Percentiles rank a stretch among this genome's conserved stretches.
Evolutionary conservation across 2,888 invertebrate genomes (phyloP).

Genomic region (Diploptera punctata): DNA sequence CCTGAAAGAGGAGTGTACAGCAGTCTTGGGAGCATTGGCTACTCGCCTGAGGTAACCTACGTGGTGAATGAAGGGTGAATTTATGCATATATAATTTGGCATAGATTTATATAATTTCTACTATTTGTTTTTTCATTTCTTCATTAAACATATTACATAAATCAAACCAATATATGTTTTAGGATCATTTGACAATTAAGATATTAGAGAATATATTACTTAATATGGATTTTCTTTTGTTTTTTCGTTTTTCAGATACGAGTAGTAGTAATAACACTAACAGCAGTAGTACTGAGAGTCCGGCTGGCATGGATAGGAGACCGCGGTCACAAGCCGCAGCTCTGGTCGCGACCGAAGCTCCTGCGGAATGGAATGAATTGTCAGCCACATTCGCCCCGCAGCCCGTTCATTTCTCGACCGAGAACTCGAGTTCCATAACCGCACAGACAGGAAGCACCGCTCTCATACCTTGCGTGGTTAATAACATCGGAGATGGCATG

Average conservation of each 20-base stretch:
- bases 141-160: too few species aligned
- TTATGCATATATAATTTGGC: too few species aligned
- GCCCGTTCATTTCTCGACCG: conserved; percentile 68
- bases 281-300: not conserved
- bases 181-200: too few species aligned
- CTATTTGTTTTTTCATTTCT: too few species aligned
- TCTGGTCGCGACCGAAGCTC: conserved; percentile 22
- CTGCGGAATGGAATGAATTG: conserved; percentile 31
- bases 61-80: too few species aligned
- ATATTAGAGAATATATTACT: too few species aligned
- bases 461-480: conserved; percentile 81
- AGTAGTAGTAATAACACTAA: not conserved
- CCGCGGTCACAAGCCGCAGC: conserved; percentile 2
- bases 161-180: too few species aligned
- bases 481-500: conserved; percentile 86
- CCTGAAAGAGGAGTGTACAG: too few species aligned
- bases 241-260: conserved; percentile 3
- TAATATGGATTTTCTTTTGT: too few species aligned
- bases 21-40: too few species aligned
- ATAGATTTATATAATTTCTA: too few species aligned
- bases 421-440: conserved; percentile 80
- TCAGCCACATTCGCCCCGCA: conserved; percentile 28
- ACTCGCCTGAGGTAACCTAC: too few species aligned
- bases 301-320: not conserved
- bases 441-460: conserved; percentile 88